Conservation (phyloP, 2,888 invertebrate genomes). For the Unio pictorum region DNA sequence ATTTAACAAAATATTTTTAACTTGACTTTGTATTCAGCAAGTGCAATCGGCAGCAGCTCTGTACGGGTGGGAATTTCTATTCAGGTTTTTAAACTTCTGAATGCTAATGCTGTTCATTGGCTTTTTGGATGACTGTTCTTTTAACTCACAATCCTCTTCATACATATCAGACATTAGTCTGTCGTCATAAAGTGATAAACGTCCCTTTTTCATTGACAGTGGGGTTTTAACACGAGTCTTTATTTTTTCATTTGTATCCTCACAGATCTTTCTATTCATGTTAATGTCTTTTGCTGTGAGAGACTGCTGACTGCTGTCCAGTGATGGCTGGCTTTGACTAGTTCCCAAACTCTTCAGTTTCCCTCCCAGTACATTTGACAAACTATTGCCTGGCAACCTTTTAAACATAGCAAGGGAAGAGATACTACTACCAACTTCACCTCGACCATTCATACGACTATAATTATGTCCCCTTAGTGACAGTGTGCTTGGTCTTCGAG, state of each 20-base stretch:
- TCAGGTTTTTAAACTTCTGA: too few relatives aligned
- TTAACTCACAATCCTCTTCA: constrained; percentile 10
- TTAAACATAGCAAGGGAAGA: constrained; percentile 20
- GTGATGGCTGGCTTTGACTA: too few relatives aligned
- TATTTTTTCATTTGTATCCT: constrained; percentile 50
- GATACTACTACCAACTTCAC: constrained; percentile 20
- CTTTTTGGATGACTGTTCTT: too few relatives aligned
- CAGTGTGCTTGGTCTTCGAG: constrained; percentile 53
- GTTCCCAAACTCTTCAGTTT: too few relatives aligned
- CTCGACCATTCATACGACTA: constrained; percentile 15
- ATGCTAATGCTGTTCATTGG: too few relatives aligned
- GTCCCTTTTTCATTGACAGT: constrained; percentile 54
- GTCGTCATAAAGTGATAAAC: constrained; percentile 90
- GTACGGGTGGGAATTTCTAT: too few relatives aligned
- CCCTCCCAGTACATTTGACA: constrained; percentile 9
- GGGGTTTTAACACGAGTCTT: constrained; percentile 59
- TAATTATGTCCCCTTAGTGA: constrained; percentile 59
- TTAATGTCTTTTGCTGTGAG: neutral
- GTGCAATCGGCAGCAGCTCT: too few relatives aligned
- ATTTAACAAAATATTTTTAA: too few relatives aligned
- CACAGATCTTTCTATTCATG: constrained; percentile 5
- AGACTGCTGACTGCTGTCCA: too few relatives aligned
- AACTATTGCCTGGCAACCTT: constrained; percentile 16
- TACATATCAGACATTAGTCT: constrained; percentile 80
- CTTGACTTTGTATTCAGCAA: too few relatives aligned